Evolutionary conservation across 2,113 vertebrate genomes (phyloP).

Genomic region (Anguilla japonica): DNA sequence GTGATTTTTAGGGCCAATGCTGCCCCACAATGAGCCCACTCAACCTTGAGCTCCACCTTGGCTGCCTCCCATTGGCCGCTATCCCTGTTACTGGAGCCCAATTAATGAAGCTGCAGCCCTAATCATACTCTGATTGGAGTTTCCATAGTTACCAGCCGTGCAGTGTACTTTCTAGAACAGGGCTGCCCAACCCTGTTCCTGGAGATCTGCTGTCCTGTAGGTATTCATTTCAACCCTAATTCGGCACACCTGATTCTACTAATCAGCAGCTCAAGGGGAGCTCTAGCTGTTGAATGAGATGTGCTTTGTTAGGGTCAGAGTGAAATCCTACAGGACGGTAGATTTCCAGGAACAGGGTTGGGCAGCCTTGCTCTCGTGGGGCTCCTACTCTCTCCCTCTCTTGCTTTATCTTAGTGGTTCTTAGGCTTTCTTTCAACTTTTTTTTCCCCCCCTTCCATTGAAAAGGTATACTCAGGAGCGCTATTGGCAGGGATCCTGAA

Average conservation of each 20-base stretch:
- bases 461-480: not conserved
- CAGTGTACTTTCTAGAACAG: not conserved
- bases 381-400: not conserved
- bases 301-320: too few relatives aligned
- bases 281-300: too few relatives aligned
- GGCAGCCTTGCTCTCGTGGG: too few relatives aligned
- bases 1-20: not conserved
- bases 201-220: too few relatives aligned
- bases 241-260: too few relatives aligned
- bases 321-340: too few relatives aligned
- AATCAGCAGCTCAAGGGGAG: too few relatives aligned
- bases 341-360: too few relatives aligned
- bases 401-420: not conserved
- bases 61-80: not conserved
- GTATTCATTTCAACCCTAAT: too few relatives aligned
- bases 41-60: not conserved
- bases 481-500: not conserved
- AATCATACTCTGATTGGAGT: not conserved
- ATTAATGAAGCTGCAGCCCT: not conserved
- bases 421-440: not conserved
- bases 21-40: not conserved
- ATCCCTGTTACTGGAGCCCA: not conserved
- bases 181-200: too few relatives aligned
- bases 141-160: not conserved
- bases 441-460: not conserved